These are phyloP conservation scores for Phenacoccus solenopsis DNA, from an alignment of 1,140 invertebrate genomes.

Conservation along the genomic window DNA sequence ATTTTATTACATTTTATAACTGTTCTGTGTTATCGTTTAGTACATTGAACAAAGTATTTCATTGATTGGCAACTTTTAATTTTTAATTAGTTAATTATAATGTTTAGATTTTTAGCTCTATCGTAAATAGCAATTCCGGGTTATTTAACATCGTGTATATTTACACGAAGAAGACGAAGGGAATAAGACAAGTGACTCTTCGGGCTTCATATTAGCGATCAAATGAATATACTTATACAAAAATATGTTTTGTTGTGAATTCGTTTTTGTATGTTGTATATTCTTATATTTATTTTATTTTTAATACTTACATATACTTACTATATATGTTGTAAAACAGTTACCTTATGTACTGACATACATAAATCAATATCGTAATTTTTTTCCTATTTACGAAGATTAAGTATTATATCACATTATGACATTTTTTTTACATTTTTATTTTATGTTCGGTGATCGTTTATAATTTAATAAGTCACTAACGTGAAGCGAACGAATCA, in stretches of 20 bases:
- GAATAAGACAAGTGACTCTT: too few relatives aligned
- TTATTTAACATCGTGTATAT: not conserved
- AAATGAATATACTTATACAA: too few relatives aligned
- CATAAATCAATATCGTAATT: not conserved
- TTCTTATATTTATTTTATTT: not conserved
- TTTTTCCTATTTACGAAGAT: not conserved
- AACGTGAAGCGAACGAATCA: not conserved
- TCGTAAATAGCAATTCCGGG: not conserved
- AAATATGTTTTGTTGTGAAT: too few relatives aligned
- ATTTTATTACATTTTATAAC: not conserved
- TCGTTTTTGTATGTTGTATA: too few relatives aligned
- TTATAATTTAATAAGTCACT: not conserved
- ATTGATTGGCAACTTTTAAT: not conserved
- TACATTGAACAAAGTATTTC: not conserved
- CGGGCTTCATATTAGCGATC: not conserved
- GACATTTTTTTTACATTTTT: not conserved
- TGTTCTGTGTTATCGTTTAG: not conserved
- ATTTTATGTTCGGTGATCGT: not conserved
- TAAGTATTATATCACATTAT: slow-evolving; percentile 2
- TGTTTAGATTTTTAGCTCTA: not conserved
- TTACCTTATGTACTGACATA: slow-evolving; percentile 2
- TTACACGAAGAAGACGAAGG: too few relatives aligned
- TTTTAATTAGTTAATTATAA: not conserved
- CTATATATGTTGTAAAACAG: not conserved
- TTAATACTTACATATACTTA: too few relatives aligned